phyloP scores from a whole-genome alignment of 2,888 invertebrate genomes.

The Cosmorhoe ocellata region DNA sequence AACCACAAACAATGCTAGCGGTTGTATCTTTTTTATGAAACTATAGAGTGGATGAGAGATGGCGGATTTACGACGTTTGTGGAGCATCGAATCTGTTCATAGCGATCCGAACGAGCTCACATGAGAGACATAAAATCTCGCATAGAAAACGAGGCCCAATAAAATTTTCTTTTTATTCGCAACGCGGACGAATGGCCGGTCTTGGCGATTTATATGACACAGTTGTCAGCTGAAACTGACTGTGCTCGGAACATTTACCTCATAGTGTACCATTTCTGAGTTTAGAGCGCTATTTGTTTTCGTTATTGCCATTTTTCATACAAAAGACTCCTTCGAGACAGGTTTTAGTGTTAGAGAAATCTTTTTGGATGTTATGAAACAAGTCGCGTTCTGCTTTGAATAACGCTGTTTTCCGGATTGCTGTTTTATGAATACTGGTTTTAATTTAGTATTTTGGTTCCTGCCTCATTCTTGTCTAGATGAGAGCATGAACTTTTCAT shows the following conservation, averaged over 20 bases:
- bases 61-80: slow-evolving; percentile 69
- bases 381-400: slow-evolving; percentile 24
- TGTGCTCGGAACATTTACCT: slow-evolving; percentile 40
- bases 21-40: slow-evolving; percentile 49
- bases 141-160: slow-evolving; percentile 49
- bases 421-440: slow-evolving; percentile 12
- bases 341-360: slow-evolving; percentile 30
- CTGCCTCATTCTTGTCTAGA: background rate
- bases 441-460: background rate
- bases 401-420: slow-evolving; percentile 16
- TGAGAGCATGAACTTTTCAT: slow-evolving; percentile 17
- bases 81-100: slow-evolving; percentile 61
- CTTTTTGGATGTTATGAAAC: slow-evolving; percentile 27
- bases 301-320: slow-evolving; percentile 33
- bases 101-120: slow-evolving; percentile 45
- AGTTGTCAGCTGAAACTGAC: slow-evolving; percentile 43
- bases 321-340: slow-evolving; percentile 28
- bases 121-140: slow-evolving; percentile 60
- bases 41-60: slow-evolving; percentile 60
- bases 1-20: slow-evolving; percentile 46
- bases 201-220: slow-evolving; percentile 43
- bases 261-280: slow-evolving; percentile 34
- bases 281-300: slow-evolving; percentile 35
- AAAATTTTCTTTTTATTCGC: slow-evolving; percentile 60
- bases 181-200: slow-evolving; percentile 41